Conservation (phyloP, 2,113 vertebrate genomes). For the Bubo scandiacus region DNA sequence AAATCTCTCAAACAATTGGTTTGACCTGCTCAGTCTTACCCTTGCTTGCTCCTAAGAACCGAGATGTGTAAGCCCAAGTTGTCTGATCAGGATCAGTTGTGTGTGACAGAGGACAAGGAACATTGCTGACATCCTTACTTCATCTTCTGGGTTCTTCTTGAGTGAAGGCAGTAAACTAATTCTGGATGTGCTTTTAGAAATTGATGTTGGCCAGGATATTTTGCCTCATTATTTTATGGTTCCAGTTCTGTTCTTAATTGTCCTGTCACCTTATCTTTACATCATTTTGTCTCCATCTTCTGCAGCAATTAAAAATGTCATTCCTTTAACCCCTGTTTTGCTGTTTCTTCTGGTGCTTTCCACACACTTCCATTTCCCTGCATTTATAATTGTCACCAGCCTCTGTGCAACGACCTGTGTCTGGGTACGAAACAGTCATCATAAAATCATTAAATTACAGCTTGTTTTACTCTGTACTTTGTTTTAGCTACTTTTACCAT, state of each 20-base stretch:
- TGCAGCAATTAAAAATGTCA: neutral
- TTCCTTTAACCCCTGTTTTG: neutral
- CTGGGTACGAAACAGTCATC: neutral
- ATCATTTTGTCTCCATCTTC: neutral
- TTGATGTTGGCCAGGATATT: neutral
- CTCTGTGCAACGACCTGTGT: neutral
- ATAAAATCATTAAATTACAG: neutral
- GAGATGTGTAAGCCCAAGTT: neutral
- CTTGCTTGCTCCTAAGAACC: rapidly evolving
- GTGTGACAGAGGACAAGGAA: neutral
- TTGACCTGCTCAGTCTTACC: neutral
- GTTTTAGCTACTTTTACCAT: neutral
- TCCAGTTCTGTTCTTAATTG: neutral
- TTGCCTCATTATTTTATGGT: neutral
- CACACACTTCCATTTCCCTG: neutral
- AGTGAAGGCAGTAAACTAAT: neutral
- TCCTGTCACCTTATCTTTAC: neutral
- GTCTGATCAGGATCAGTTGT: neutral
- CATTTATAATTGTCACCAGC: neutral
- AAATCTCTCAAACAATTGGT: neutral
- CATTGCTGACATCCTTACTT: neutral
- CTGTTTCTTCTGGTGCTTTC: neutral
- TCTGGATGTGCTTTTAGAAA: neutral
- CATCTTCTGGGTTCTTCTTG: neutral
- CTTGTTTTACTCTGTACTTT: neutral